These are phyloP conservation scores for Clarias macrocephalus DNA, from an alignment of 2,113 vertebrate genomes.

Conservation along the genomic window DNA sequence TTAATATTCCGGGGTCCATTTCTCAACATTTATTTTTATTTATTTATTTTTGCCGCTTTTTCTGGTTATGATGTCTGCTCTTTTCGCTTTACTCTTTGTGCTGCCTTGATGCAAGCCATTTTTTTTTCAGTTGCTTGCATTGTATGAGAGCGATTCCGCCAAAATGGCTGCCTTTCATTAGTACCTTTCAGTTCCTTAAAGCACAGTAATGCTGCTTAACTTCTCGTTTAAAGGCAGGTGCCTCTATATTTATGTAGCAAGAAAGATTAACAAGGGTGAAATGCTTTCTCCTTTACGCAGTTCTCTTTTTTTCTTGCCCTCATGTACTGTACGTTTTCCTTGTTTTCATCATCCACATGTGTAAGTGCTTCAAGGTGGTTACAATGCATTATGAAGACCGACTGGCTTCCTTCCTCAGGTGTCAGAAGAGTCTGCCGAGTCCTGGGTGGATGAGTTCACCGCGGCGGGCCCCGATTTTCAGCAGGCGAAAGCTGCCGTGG, in stretches of 20 bases:
- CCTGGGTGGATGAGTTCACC: conserved; percentile 94
- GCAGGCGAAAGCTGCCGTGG: conserved; percentile 91
- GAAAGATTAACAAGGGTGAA: conserved; percentile 38
- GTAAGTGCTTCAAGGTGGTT: background rate
- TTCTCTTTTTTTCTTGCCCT: background rate
- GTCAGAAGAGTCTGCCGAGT: conserved; percentile 87
- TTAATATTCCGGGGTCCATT: conserved; percentile 38
- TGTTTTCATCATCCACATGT: background rate
- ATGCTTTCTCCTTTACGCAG: conserved; percentile 20
- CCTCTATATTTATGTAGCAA: conserved; percentile 31
- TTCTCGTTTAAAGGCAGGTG: conserved; percentile 11
- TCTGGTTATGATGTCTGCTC: background rate
- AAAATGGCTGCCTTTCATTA: conserved; percentile 24
- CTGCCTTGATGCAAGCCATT: conserved; percentile 18
- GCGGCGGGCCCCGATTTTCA: conserved; percentile 87
- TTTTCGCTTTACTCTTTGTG: conserved; percentile 8
- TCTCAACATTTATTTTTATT: background rate
- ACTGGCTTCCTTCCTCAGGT: conserved; percentile 66
- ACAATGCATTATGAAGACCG: background rate
- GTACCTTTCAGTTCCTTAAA: conserved; percentile 22
- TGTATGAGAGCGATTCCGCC: background rate
- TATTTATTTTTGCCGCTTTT: background rate
- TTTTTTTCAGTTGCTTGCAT: conserved; percentile 15
- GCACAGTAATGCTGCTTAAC: conserved; percentile 15
- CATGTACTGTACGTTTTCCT: conserved; percentile 4